Conservation (phyloP, 2,113 vertebrate genomes). For the Rhegmatorhina hoffmannsi region DNA sequence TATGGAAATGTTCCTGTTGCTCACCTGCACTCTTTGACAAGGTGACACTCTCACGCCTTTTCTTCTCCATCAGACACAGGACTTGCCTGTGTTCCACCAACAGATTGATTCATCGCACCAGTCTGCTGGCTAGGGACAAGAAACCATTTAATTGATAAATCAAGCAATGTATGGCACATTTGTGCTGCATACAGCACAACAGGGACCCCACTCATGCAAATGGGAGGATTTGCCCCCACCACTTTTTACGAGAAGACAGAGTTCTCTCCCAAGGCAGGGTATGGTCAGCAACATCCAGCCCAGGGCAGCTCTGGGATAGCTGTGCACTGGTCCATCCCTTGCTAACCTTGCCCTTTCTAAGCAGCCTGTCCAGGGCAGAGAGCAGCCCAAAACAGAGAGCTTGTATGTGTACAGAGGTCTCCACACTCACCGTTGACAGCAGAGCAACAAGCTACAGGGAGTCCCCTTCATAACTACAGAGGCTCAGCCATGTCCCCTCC, state of each 20-base stretch:
- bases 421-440: neutral
- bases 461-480: neutral
- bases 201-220: neutral
- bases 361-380: neutral
- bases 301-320: neutral
- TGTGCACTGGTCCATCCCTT: neutral
- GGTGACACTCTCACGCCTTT: neutral
- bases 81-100: neutral
- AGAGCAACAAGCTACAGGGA: neutral
- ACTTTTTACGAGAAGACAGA: neutral
- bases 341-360: neutral
- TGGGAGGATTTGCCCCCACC: neutral
- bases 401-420: accelerated
- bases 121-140: neutral
- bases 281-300: accelerated
- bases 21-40: neutral
- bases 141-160: neutral
- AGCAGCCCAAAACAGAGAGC: accelerated
- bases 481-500: neutral
- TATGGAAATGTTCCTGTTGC: neutral
- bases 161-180: accelerated
- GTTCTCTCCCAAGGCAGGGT: neutral
- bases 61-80: neutral
- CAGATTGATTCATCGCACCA: accelerated
- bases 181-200: neutral